phyloP scores from a whole-genome alignment of 2,888 invertebrate species.

The Stenichneumon culpator region DNA sequence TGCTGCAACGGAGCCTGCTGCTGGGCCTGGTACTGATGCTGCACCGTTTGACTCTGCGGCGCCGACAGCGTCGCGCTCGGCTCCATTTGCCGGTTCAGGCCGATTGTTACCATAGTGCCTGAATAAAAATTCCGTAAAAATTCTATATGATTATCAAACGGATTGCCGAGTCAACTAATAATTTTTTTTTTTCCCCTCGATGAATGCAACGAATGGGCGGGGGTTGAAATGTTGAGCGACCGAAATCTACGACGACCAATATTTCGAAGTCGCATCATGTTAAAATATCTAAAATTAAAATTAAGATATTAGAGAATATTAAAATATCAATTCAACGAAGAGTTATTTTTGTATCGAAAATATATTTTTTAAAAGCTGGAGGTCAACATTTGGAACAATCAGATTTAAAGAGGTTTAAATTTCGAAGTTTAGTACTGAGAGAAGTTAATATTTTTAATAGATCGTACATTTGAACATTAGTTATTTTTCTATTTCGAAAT shows the following conservation, averaged over 20 bases:
- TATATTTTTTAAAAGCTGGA: no score
- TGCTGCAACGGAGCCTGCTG: constrained; percentile 67
- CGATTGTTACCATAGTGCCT: constrained; percentile 83
- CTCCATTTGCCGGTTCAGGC: constrained; percentile 81
- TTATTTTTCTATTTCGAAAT: no score
- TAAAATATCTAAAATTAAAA: neutral
- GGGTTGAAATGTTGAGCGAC: neutral
- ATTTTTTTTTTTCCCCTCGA: neutral
- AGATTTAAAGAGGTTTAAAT: no score
- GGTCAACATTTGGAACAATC: no score
- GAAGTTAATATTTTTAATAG: no score
- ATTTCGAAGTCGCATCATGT: no score
- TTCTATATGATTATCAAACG: neutral
- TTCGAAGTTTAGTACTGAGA: no score
- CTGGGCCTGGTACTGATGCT: constrained; percentile 75
- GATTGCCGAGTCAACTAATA: neutral
- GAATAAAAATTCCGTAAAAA: constrained; percentile 3
- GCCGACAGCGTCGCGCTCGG: constrained; percentile 76
- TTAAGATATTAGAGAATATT: no score
- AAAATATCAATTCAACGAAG: no score
- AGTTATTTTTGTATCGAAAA: no score
- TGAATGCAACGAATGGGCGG: no score
- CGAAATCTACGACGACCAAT: neutral
- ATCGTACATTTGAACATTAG: no score
- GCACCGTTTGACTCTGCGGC: constrained; percentile 79